Conservation (phyloP, 2,113 vertebrate genomes). For the Perca flavescens region DNA sequence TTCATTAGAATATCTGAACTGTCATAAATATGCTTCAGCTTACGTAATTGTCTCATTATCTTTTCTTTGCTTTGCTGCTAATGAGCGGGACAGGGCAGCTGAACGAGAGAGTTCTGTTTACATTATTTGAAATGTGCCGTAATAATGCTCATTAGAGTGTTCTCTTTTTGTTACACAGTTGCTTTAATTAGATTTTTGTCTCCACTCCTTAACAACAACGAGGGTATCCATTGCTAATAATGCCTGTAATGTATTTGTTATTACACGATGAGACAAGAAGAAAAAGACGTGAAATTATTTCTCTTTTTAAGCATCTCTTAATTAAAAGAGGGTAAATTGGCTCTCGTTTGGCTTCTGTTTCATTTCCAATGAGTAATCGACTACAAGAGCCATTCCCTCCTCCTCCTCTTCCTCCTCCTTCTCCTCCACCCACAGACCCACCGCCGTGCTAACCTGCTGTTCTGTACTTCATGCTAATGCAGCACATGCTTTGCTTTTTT, state of each 20-base stretch:
- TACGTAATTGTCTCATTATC: constrained; percentile 81
- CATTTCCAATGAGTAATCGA: constrained; percentile 69
- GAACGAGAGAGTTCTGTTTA: constrained; percentile 78
- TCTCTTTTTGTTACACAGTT: constrained; percentile 71
- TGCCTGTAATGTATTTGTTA: constrained; percentile 83
- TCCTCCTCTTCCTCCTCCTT: background rate
- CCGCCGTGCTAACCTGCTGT: constrained; percentile 11
- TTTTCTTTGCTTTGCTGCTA: constrained; percentile 80
- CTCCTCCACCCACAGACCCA: constrained; percentile 13
- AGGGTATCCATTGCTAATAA: constrained; percentile 76
- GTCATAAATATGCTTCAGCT: constrained; percentile 73
- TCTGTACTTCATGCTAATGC: background rate
- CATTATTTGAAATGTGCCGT: constrained; percentile 81
- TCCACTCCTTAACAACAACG: constrained; percentile 66
- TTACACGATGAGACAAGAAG: constrained; percentile 75
- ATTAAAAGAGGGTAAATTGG: constrained; percentile 76
- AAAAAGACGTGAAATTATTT: constrained; percentile 66
- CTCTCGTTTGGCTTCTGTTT: constrained; percentile 69
- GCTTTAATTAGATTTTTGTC: constrained; percentile 80
- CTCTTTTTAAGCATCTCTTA: constrained; percentile 73
- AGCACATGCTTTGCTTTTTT: background rate
- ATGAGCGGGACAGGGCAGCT: constrained; percentile 79
- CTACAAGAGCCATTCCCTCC: constrained; percentile 16
- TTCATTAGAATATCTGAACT: constrained; percentile 79
- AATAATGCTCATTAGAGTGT: constrained; percentile 82